Conservation (phyloP, 2,797 vertebrate species). For the Bovichtus variegatus region DNA sequence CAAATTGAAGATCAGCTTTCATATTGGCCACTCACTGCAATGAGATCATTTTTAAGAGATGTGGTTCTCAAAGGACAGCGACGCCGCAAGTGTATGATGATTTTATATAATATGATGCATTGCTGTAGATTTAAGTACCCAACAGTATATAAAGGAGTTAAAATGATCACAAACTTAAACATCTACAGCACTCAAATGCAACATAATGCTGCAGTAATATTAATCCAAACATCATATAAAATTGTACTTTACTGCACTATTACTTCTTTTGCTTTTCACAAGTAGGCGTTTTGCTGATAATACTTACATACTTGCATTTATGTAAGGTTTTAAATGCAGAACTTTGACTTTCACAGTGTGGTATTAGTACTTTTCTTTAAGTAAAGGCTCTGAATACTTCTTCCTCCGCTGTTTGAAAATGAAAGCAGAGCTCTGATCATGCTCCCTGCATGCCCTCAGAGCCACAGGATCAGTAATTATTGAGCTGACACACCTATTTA, state of each 20-base stretch:
- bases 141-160: not conserved
- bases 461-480: slow-evolving; percentile 1
- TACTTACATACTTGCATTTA: not conserved
- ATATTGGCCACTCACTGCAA: slow-evolving; percentile 45
- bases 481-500: slow-evolving; percentile 19
- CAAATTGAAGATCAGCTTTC: slow-evolving; percentile 69
- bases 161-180: not conserved
- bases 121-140: too few relatives aligned
- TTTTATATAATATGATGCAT: not conserved
- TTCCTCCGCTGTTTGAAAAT: not conserved
- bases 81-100: not conserved
- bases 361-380: not conserved
- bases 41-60: slow-evolving; percentile 51
- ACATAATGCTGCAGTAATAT: too few relatives aligned
- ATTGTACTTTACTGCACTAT: not conserved
- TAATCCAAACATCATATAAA: too few relatives aligned
- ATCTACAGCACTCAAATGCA: not conserved
- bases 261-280: not conserved
- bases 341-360: not conserved
- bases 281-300: too few relatives aligned
- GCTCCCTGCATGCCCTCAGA: not conserved
- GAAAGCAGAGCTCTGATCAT: not conserved
- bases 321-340: not conserved
- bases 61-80: not conserved
- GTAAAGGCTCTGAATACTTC: slow-evolving; percentile 1